These are phyloP conservation scores for Smithornis capensis DNA, from an alignment of 2,113 vertebrate species.

Conservation along the genomic window DNA sequence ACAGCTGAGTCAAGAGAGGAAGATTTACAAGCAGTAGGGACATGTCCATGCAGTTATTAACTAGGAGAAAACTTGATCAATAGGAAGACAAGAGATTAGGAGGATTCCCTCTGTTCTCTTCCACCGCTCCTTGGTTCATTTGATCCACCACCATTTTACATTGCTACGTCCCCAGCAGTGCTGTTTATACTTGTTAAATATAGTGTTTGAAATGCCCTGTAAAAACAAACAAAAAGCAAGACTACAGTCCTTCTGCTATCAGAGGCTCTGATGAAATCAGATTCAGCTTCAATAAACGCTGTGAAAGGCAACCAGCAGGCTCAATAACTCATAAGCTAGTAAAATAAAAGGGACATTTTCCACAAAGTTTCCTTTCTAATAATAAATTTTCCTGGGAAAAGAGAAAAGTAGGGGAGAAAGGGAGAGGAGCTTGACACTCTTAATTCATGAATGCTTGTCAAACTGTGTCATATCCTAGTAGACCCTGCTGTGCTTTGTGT, in stretches of 20 bases:
- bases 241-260: not conserved
- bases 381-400: not conserved
- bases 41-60: not conserved
- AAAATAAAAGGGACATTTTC: not conserved
- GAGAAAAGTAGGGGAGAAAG: not conserved
- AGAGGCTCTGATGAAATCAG: not conserved
- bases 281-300: not conserved
- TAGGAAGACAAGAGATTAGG: not conserved
- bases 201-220: accelerated
- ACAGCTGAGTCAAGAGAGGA: not conserved
- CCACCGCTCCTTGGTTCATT: not conserved
- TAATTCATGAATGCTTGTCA: not conserved
- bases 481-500: not conserved
- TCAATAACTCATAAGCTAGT: not conserved
- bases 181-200: not conserved
- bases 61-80: not conserved
- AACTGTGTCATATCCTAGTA: not conserved
- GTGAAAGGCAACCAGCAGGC: not conserved
- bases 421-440: not conserved
- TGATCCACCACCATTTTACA: not conserved
- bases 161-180: not conserved
- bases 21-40: not conserved
- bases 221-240: not conserved
- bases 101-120: not conserved
- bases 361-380: not conserved